phyloP scores from a whole-genome alignment of 2,888 invertebrate genomes.

The Amblyjoppa fuscipennis region DNA sequence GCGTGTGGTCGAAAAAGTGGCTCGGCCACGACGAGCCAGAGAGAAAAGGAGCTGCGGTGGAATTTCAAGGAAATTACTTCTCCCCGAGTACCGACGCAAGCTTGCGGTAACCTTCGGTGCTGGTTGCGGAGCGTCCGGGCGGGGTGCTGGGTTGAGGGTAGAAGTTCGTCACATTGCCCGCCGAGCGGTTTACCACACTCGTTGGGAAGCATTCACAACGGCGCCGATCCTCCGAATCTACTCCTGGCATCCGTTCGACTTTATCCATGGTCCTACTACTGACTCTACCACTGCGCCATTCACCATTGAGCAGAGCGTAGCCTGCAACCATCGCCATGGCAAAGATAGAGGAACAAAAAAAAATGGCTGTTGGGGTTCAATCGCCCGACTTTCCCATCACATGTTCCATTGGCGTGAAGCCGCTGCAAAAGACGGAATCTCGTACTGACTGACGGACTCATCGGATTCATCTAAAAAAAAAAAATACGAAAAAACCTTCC shows the following conservation, averaged over 20 bases:
- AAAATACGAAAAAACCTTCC: no score
- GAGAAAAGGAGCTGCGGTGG: conserved; percentile 39
- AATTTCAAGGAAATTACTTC: conserved; percentile 65
- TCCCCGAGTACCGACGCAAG: conserved; percentile 55
- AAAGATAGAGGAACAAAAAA: neutral
- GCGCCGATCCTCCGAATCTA: conserved; percentile 57
- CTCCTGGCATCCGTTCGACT: conserved; percentile 43
- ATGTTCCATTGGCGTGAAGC: neutral
- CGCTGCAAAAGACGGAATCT: neutral
- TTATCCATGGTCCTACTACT: conserved; percentile 27
- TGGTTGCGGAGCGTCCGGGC: conserved; percentile 36
- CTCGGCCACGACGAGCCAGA: conserved; percentile 31
- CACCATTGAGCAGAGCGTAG: neutral
- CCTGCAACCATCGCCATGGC: neutral
- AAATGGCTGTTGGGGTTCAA: neutral
- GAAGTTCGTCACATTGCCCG: conserved; percentile 66
- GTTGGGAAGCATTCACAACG: conserved; percentile 66
- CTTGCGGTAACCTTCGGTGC: conserved; percentile 63
- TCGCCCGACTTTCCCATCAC: neutral
- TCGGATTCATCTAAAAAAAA: no score
- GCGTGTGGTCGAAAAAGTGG: conserved; percentile 52
- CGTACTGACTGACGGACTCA: neutral
- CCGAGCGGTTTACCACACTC: conserved; percentile 64
- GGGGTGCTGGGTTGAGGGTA: neutral
- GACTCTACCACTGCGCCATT: conserved; percentile 1